Evolutionary conservation across 2,797 vertebrate genomes (phyloP), one percentile per base, ranked within the genome.

Genomic region (Pteronotus mesoamericanus): DNA sequence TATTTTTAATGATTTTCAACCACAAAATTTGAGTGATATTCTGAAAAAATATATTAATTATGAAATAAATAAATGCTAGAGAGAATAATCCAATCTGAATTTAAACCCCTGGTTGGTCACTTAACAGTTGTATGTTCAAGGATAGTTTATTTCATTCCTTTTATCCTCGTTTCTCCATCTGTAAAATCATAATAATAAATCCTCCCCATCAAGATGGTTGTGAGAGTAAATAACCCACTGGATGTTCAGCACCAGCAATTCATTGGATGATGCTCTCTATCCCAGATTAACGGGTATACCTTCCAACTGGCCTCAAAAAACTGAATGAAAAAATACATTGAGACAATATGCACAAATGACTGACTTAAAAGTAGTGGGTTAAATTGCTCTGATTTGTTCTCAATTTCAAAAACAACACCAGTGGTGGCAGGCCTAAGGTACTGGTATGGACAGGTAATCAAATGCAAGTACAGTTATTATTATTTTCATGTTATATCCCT

Each of bases 31-130:
- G 22, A 19, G 6, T 26, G 57, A 83, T 48, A 48, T 72, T 87
- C 34, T 89, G 53, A 48, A 84, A 85, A 93, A 94, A 44, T 51
- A 34, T n/a, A 24, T 89, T 57, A 55, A 53, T 86, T 83, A 64
- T 72, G 66, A 71, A 57, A 5, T 86, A 24, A 83, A 29, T 44
- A 57, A 66, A 11, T 39, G n/a, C 32, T 66, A 51, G 24, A 37
- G 66, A 87, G 42, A 87, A 79, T 53, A 77, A 78, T 14, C 6
- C 78, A 48, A 68, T 44, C 3, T 92, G 11, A 2, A 6, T 24
- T 79, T 44, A 69, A 37, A 37, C 64, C 34, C 15, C 39, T 57
- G 44, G 18, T 78, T 14, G 83, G 12, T 69, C 32, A 59, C 39
- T 57, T 80, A 93, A 9, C 24, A 66, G 1, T 10, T 86, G 2